Evolutionary conservation across 2,797 vertebrate species (phyloP).

Genomic region (Podarcis siculus): DNA sequence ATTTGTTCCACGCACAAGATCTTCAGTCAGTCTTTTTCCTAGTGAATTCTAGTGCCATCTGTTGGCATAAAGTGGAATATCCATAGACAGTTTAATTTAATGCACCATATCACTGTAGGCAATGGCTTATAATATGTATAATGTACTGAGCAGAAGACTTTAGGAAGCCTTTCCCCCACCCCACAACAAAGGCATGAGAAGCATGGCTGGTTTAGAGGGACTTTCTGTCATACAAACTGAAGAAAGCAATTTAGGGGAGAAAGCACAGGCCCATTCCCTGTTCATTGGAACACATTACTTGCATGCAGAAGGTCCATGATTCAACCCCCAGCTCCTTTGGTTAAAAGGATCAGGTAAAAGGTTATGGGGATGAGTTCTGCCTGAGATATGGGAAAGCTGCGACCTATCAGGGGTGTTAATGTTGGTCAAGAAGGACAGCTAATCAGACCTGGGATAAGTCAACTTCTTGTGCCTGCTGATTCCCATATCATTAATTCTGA

Average conservation of each 20-base stretch:
- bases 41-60: slow-evolving; percentile 66
- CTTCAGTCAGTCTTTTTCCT: slow-evolving; percentile 14
- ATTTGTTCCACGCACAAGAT: background rate
- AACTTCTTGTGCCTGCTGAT: no score
- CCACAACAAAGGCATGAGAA: background rate
- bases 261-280: background rate
- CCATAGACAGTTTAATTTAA: fast-evolving
- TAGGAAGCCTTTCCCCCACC: background rate
- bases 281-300: background rate
- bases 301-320: no score
- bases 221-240: background rate
- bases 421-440: no score
- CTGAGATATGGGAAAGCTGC: no score
- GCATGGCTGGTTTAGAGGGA: background rate
- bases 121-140: background rate
- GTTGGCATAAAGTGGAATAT: slow-evolving; percentile 53
- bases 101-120: background rate
- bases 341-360: no score
- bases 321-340: no score
- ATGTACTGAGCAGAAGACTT: background rate
- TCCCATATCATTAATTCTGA: no score
- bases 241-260: background rate
- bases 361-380: no score
- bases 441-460: no score
- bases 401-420: no score